phyloP scores from a whole-genome alignment of 23 tunicate species.

The Ciona savignyi region DNA sequence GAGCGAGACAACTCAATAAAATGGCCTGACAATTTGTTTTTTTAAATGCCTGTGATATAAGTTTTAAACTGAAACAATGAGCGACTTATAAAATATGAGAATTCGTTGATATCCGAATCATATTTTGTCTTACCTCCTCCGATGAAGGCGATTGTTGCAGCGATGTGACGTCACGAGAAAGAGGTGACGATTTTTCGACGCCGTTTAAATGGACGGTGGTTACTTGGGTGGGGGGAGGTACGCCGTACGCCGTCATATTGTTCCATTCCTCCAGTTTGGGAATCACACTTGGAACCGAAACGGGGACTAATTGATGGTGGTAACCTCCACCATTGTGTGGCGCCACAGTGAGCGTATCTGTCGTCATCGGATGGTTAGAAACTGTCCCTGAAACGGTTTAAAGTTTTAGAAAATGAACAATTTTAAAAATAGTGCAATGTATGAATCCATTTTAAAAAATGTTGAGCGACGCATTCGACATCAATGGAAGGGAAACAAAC shows the following conservation, averaged over 20 bases:
- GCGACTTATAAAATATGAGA: no score
- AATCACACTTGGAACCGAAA: conserved; percentile 34
- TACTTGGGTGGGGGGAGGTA: conserved; percentile 86
- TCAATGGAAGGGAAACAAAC: no score
- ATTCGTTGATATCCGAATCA: no score
- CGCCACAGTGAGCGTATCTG: neutral
- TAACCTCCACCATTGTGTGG: neutral
- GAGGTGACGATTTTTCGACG: conserved; percentile 33
- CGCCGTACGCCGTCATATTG: conserved; percentile 68
- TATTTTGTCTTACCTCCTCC: neutral
- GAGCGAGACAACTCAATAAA: no score
- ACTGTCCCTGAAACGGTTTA: neutral
- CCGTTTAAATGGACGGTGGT: conserved; percentile 67
- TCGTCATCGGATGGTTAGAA: neutral
- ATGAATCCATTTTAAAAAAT: no score
- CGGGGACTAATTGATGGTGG: conserved; percentile 41
- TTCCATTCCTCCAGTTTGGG: conserved; percentile 89
- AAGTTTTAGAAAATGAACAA: neutral
- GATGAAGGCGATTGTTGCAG: conserved; percentile 21
- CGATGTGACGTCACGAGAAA: conserved; percentile 18
- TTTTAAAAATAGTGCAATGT: no score
- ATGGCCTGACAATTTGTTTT: neutral
- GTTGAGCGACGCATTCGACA: no score
- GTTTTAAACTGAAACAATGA: no score
- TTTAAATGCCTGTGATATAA: neutral